A percentile compares a stretch with the other conserved stretches of the same genome.
phyloP scores from a whole-genome alignment of 1,140 invertebrate genomes.

The Cotesia vestalis region DNA sequence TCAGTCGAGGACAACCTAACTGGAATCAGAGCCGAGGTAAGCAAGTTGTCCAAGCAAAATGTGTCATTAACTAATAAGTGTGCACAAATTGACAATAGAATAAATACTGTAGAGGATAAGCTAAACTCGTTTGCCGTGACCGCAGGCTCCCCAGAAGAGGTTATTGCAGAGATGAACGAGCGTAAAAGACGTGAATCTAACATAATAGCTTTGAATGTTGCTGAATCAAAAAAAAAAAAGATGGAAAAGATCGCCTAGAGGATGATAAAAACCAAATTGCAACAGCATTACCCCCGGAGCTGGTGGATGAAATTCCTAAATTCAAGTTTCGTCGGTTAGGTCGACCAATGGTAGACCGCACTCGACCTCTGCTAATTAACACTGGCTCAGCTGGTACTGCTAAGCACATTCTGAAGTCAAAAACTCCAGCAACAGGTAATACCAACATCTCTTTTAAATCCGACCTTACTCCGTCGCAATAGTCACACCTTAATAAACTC shows the following conservation, averaged over 20 bases:
- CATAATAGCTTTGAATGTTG: neutral
- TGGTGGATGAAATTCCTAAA: neutral
- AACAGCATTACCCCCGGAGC: neutral
- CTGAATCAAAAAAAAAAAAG: neutral
- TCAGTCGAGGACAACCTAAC: too few relatives aligned
- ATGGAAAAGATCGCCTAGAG: too few relatives aligned
- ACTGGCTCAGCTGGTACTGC: neutral
- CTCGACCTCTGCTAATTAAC: neutral
- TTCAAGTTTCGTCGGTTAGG: neutral
- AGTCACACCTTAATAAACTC: neutral
- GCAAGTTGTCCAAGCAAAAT: too few relatives aligned
- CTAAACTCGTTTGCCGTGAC: neutral
- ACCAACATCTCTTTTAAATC: neutral
- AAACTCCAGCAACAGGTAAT: neutral
- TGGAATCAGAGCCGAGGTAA: too few relatives aligned
- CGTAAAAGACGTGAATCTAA: neutral
- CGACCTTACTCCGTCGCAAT: neutral
- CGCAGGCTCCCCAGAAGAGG: neutral
- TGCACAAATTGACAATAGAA: neutral
- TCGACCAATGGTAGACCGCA: neutral
- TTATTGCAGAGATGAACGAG: neutral
- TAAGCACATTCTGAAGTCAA: neutral
- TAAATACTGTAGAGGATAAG: neutral
- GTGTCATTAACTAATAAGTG: neutral
- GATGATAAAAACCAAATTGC: too few relatives aligned